Percentiles rank a stretch among this genome's conserved stretches.
Evolutionary conservation across 37 sponge, comb jelly and placozoan genomes (phyloP).

Genomic region (Theonella swinhoei): DNA sequence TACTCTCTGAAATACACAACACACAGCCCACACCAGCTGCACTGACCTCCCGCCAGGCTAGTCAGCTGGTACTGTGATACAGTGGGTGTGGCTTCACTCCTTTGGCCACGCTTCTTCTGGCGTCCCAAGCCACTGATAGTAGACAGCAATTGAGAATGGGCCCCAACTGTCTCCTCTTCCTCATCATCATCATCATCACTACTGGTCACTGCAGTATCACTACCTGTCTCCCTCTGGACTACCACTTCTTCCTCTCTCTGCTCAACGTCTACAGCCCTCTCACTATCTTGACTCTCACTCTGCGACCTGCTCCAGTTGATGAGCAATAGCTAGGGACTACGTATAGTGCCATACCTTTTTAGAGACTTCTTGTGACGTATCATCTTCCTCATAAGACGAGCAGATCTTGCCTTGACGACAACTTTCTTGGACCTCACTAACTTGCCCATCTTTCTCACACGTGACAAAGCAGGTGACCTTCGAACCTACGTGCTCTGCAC

Average conservation of each 20-base stretch:
- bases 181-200: neutral
- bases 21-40: neutral
- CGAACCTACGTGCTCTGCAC: too few relatives aligned
- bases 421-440: too few relatives aligned
- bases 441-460: too few relatives aligned
- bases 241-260: neutral
- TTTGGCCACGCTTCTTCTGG: slow-evolving; percentile 9
- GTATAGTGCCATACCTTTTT: too few relatives aligned
- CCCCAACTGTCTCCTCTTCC: neutral
- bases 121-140: neutral
- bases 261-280: neutral
- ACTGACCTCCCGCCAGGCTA: neutral
- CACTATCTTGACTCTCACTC: too few relatives aligned
- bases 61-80: slow-evolving; percentile 41
- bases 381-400: too few relatives aligned
- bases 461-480: too few relatives aligned
- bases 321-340: too few relatives aligned
- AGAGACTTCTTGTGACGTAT: too few relatives aligned
- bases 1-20: too few relatives aligned
- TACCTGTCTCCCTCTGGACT: neutral
- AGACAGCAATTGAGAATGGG: neutral
- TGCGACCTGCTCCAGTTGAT: too few relatives aligned
- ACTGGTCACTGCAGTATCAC: neutral
- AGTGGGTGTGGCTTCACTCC: slow-evolving; percentile 37
- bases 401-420: too few relatives aligned